Evolutionary conservation across 1,140 invertebrate species (phyloP).

Genomic region (Saccostrea cuccullata): DNA sequence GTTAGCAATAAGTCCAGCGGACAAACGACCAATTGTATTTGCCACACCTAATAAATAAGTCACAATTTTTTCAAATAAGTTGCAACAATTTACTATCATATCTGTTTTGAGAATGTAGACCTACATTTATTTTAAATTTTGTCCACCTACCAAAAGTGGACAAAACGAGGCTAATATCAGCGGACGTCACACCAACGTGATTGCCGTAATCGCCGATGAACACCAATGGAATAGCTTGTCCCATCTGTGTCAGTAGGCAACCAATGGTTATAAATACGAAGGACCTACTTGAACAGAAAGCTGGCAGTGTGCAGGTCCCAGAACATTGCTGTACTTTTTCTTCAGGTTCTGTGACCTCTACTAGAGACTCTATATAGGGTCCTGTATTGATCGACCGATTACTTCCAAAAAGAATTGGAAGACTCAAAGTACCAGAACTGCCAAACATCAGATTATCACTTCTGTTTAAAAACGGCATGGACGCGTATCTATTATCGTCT

Average conservation of each 20-base stretch:
- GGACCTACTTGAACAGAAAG: constrained; percentile 15
- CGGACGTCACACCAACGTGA: constrained; percentile 32
- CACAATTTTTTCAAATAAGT: neutral
- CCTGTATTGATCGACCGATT: neutral
- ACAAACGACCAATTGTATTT: constrained; percentile 55
- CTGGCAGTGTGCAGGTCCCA: neutral
- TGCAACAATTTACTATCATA: neutral
- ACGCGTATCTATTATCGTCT: neutral
- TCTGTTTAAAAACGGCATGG: constrained; percentile 9
- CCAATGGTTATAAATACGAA: constrained; percentile 46
- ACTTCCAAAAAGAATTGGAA: constrained; percentile 19
- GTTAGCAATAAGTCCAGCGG: constrained; percentile 50
- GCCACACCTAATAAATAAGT: constrained; percentile 49
- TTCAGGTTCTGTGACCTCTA: too few relatives aligned
- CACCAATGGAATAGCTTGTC: constrained; percentile 55
- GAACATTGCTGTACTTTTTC: neutral
- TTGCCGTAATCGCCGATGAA: constrained; percentile 56
- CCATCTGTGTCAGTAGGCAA: constrained; percentile 57
- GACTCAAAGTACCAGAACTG: constrained; percentile 18
- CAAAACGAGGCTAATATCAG: constrained; percentile 47
- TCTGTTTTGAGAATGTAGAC: neutral
- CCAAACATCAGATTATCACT: neutral
- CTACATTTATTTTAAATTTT: neutral
- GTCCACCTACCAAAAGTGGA: constrained; percentile 55
- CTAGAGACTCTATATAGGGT: neutral